phyloP scores from a whole-genome alignment of 1,140 invertebrate species.

The Antheraea mylitta region DNA sequence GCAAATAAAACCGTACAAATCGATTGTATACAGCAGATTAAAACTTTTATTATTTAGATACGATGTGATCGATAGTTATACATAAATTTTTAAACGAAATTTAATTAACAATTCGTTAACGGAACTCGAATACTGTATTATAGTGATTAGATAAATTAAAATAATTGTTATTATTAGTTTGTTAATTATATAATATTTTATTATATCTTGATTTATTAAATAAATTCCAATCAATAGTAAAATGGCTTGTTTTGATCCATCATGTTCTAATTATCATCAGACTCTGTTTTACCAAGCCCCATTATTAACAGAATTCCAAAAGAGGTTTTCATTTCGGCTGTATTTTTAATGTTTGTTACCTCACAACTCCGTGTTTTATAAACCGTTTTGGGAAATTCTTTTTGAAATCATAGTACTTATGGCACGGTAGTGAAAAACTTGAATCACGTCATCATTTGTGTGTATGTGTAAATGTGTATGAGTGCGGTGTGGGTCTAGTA shows the following conservation, averaged over 20 bases:
- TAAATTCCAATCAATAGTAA: not conserved
- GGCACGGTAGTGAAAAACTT: too few relatives aligned
- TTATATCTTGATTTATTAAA: not conserved
- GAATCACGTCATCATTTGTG: too few relatives aligned
- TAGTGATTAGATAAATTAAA: not conserved
- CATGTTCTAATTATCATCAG: too few relatives aligned
- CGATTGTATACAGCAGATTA: conserved; percentile 40
- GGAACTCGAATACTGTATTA: not conserved
- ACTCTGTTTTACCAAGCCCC: too few relatives aligned
- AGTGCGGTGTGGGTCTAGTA: too few relatives aligned
- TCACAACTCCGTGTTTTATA: too few relatives aligned
- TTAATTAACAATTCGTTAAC: not conserved
- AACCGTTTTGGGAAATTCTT: too few relatives aligned
- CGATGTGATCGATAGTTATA: not conserved
- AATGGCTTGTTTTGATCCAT: not conserved
- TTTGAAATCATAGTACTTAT: too few relatives aligned
- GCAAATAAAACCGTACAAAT: conserved; percentile 46
- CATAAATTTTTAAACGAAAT: not conserved
- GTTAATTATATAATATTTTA: conserved; percentile 5
- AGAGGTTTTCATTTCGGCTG: too few relatives aligned
- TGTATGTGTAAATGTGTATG: too few relatives aligned
- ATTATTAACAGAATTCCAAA: too few relatives aligned
- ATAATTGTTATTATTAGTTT: not conserved
- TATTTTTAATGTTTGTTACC: too few relatives aligned
- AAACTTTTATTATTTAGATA: conserved; percentile 22